Percentiles rank a stretch among this genome's conserved stretches.
These are phyloP conservation scores for Leuciscus idus DNA, from an alignment of 2,113 vertebrate genomes.

Conservation along the genomic window DNA sequence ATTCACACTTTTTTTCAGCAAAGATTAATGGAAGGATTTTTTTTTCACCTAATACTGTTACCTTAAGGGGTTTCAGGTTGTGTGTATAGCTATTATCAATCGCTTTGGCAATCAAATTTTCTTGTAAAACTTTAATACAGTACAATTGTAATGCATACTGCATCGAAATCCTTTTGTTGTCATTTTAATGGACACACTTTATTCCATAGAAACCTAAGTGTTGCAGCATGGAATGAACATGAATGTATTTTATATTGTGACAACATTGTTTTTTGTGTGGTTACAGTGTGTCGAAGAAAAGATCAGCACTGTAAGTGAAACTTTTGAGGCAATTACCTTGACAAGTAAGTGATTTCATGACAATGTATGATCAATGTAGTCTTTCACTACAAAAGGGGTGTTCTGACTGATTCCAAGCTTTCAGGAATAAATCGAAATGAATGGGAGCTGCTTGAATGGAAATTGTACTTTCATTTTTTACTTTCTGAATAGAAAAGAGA, in stretches of 20 bases:
- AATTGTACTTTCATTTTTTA: constrained; percentile 30
- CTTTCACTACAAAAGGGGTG: constrained; percentile 23
- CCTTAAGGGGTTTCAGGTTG: background rate
- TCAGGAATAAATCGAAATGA: constrained; percentile 29
- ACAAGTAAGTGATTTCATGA: constrained; percentile 36
- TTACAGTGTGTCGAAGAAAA: constrained; percentile 15
- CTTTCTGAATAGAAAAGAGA: constrained; percentile 23
- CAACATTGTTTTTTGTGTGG: background rate
- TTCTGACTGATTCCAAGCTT: constrained; percentile 30
- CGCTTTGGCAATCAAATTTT: background rate
- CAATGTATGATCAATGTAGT: constrained; percentile 41
- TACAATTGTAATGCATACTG: background rate
- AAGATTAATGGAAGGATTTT: background rate
- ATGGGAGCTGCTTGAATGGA: constrained; percentile 2
- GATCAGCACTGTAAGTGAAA: constrained; percentile 27
- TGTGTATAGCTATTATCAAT: background rate
- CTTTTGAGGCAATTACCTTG: constrained; percentile 33
- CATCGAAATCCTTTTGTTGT: background rate
- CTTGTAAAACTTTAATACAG: background rate
- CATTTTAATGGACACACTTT: constrained; percentile 11
- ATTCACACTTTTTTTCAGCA: constrained; percentile 9
- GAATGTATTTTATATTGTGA: constrained; percentile 16
- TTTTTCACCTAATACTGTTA: background rate
- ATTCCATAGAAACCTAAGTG: background rate
- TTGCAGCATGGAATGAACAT: background rate